Conservation (phyloP, 1,140 invertebrate genomes). For the Zaprionus africanus region DNA sequence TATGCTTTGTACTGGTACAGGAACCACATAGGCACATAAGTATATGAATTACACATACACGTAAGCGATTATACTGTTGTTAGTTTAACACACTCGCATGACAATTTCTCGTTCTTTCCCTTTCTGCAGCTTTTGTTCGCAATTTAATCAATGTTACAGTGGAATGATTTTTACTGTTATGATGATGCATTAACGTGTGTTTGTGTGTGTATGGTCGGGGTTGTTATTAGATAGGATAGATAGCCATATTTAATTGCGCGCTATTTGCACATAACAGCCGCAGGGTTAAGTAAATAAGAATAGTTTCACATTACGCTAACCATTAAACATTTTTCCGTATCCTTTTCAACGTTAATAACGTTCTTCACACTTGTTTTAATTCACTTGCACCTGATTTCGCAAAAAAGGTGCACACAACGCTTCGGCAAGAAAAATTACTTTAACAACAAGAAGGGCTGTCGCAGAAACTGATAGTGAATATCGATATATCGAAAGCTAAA, state of each 20-base stretch:
- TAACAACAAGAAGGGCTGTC: slow-evolving; percentile 20
- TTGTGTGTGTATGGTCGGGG: slow-evolving; percentile 3
- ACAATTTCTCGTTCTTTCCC: slow-evolving; percentile 28
- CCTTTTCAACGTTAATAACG: slow-evolving; percentile 7
- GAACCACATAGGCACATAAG: neutral
- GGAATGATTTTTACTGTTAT: slow-evolving; percentile 23
- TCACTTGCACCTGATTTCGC: slow-evolving; percentile 13
- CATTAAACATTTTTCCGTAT: slow-evolving; percentile 43
- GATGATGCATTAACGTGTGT: slow-evolving; percentile 10
- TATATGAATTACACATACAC: neutral
- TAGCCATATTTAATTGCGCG: slow-evolving; percentile 8
- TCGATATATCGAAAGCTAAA: slow-evolving; percentile 6
- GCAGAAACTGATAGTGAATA: neutral
- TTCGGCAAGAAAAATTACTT: slow-evolving; percentile 24
- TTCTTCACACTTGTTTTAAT: slow-evolving; percentile 23
- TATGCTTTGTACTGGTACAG: slow-evolving; percentile 13
- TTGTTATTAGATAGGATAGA: slow-evolving; percentile 8
- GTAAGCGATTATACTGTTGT: neutral
- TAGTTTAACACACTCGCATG: slow-evolving; percentile 1
- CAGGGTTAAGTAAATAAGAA: neutral
- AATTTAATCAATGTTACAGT: slow-evolving; percentile 28
- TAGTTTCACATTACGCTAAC: slow-evolving; percentile 17
- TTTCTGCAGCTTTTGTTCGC: slow-evolving; percentile 20
- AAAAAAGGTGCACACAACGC: neutral
- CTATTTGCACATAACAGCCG: neutral